Conservation (phyloP, 2,888 invertebrate species). For the Apotomis betuletana region DNA sequence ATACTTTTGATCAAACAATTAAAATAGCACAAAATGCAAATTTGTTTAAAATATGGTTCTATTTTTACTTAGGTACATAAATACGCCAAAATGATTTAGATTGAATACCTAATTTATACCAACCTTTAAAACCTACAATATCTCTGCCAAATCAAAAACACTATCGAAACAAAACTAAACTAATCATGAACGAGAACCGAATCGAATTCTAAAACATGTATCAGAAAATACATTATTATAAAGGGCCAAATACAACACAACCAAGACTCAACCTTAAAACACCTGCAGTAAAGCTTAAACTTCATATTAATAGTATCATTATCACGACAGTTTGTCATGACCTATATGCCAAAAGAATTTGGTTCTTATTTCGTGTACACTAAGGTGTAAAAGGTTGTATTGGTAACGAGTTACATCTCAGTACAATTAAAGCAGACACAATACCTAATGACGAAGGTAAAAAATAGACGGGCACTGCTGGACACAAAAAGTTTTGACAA, state of each 20-base stretch:
- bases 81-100: too few relatives aligned
- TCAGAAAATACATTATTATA: conserved; percentile 28
- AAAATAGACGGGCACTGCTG: conserved; percentile 63
- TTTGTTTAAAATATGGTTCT: too few relatives aligned
- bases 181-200: conserved; percentile 23
- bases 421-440: conserved; percentile 63
- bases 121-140: background rate
- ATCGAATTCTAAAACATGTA: conserved; percentile 32
- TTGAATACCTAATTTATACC: background rate
- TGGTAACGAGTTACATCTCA: conserved; percentile 22
- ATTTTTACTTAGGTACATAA: too few relatives aligned
- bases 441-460: conserved; percentile 71
- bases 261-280: conserved; percentile 8
- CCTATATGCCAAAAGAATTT: background rate
- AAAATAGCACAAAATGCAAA: too few relatives aligned
- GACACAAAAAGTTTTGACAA: conserved; percentile 56
- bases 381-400: background rate
- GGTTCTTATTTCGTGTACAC: background rate
- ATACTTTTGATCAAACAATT: too few relatives aligned
- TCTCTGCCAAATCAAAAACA: conserved; percentile 9
- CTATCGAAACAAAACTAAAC: conserved; percentile 15
- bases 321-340: background rate
- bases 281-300: background rate
- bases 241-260: conserved; percentile 5
- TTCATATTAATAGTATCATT: conserved; percentile 2